These are phyloP conservation scores for Cephus nigrinus DNA, from an alignment of 2,888 invertebrate genomes.

Conservation along the genomic window DNA sequence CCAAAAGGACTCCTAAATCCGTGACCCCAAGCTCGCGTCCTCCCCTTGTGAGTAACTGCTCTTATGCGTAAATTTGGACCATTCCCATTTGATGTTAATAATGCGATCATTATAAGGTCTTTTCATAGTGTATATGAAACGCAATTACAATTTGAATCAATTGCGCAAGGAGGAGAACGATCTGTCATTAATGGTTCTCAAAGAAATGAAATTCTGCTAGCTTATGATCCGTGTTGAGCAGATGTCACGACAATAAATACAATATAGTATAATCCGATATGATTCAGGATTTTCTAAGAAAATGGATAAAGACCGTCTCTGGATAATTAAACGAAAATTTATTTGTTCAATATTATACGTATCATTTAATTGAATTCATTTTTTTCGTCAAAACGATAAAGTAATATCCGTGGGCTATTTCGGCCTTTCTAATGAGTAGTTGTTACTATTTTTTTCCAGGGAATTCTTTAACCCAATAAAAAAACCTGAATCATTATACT, in stretches of 20 bases:
- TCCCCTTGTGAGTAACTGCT: no score
- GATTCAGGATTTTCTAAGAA: conserved; percentile 4
- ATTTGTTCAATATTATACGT: no score
- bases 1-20: no score
- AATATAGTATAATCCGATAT: conserved; percentile 27
- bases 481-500: background rate
- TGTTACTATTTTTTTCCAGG: background rate
- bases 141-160: conserved; percentile 9
- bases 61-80: no score
- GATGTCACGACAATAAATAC: conserved; percentile 53
- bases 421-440: background rate
- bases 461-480: background rate
- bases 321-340: conserved; percentile 1
- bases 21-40: no score
- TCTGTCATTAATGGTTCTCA: background rate
- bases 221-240: conserved; percentile 17
- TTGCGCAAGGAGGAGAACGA: no score
- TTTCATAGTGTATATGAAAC: conserved; percentile 6
- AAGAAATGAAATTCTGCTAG: background rate
- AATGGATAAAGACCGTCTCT: conserved; percentile 22
- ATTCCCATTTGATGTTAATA: no score
- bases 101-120: no score
- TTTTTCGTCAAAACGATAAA: background rate
- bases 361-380: no score
- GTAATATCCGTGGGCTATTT: background rate